These are phyloP conservation scores for Gallinago media DNA, from an alignment of 2,113 vertebrate species.

Conservation along the genomic window DNA sequence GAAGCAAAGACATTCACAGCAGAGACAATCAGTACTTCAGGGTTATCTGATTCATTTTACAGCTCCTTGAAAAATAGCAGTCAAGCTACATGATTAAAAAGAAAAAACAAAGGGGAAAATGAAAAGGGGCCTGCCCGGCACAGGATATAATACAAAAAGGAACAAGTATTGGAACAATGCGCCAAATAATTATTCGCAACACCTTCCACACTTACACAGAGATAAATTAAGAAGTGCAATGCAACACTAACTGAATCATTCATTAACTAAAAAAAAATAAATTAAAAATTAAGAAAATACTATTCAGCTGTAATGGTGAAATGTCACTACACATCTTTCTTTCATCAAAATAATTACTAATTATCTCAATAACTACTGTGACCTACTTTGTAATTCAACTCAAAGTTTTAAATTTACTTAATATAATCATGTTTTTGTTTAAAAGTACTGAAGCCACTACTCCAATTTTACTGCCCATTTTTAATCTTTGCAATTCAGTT, in stretches of 20 bases:
- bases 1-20: background rate
- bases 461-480: background rate
- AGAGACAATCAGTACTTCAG: background rate
- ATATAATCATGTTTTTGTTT: background rate
- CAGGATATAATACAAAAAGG: background rate
- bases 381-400: background rate
- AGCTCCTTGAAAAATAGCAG: background rate
- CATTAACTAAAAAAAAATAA: background rate
- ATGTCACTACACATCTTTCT: background rate
- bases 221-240: background rate
- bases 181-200: background rate
- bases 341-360: background rate
- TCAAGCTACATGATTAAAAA: background rate
- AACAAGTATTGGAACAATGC: fast-evolving
- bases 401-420: background rate
- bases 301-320: background rate
- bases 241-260: background rate
- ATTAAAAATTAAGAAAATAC: background rate
- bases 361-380: background rate
- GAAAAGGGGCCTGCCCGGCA: background rate
- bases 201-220: background rate
- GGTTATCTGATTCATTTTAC: background rate
- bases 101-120: background rate
- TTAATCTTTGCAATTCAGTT: background rate
- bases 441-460: background rate